Percentiles rank a stretch among this genome's conserved stretches.
Evolutionary conservation across 1,140 invertebrate genomes (phyloP).

Genomic region (Charaxes varanes): DNA sequence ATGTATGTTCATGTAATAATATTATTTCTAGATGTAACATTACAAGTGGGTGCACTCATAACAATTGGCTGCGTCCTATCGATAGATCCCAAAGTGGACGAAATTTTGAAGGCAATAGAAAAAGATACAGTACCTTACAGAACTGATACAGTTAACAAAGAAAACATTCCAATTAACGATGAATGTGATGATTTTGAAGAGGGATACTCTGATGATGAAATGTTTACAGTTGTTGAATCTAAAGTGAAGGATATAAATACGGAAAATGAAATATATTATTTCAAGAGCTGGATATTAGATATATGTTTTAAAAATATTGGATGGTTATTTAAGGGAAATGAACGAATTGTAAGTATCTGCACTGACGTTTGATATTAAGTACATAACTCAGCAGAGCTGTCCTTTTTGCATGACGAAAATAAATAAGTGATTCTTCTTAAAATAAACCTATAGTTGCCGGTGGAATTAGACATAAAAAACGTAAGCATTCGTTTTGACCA

Average conservation of each 20-base stretch:
- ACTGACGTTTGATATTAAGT: too few species aligned
- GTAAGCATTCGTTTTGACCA: too few species aligned
- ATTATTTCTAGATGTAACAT: conserved; percentile 66
- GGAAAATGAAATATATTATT: conserved; percentile 22
- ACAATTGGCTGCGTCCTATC: conserved; percentile 84
- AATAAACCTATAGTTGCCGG: too few species aligned
- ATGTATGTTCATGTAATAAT: conserved; percentile 1
- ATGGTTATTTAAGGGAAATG: conserved; percentile 45
- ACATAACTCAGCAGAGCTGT: too few species aligned
- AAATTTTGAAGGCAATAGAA: conserved; percentile 45
- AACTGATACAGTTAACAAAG: conserved; percentile 25
- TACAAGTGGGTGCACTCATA: conserved; percentile 84
- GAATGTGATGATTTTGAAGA: conserved; percentile 65
- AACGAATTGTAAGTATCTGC: conserved; percentile 40
- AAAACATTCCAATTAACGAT: conserved; percentile 35
- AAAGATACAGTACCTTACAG: conserved; percentile 34
- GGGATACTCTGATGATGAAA: conserved; percentile 62
- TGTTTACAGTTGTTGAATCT: conserved; percentile 32
- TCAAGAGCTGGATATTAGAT: conserved; percentile 74
- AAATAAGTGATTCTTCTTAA: too few species aligned
- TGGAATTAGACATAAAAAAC: too few species aligned
- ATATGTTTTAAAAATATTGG: conserved; percentile 75
- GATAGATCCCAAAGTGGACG: conserved; percentile 75
- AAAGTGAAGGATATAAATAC: conserved; percentile 37
- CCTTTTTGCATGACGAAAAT: too few species aligned